A percentile compares a stretch with the other conserved stretches of the same genome.
phyloP scores from a whole-genome alignment of 2,888 invertebrate genomes.

The Linyphia triangularis region DNA sequence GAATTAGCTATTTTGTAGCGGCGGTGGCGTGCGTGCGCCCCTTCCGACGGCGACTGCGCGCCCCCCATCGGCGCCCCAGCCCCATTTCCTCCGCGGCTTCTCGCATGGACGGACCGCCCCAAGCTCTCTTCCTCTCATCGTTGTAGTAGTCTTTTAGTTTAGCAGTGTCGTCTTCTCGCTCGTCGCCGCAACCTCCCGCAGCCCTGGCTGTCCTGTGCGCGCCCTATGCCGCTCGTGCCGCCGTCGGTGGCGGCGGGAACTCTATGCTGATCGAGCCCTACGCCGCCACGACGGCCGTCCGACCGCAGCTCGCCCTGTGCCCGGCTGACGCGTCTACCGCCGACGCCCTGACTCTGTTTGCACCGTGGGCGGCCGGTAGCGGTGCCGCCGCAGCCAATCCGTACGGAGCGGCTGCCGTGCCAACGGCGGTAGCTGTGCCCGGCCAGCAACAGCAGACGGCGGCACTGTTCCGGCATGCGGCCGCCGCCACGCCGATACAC shows the following conservation, averaged over 20 bases:
- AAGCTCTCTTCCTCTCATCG: conserved; percentile 52
- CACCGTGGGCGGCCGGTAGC: conserved; percentile 44
- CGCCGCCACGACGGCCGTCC: conserved; percentile 72
- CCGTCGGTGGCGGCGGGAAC: conserved; percentile 46
- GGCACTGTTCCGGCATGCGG: conserved; percentile 55
- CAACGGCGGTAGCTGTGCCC: conserved; percentile 15
- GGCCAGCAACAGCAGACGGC: conserved; percentile 52
- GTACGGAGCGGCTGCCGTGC: conserved; percentile 46
- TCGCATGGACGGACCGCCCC: conserved; percentile 16
- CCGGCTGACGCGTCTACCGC: conserved; percentile 47
- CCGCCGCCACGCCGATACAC: conserved; percentile 66
- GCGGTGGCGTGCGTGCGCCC: conserved; percentile 2
- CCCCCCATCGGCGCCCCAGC: conserved; percentile 33
- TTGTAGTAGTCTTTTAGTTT: not conserved
- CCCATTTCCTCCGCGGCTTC: conserved; percentile 17
- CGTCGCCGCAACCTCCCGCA: not conserved
- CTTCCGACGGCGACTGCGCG: conserved; percentile 23
- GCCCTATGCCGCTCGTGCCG: conserved; percentile 62
- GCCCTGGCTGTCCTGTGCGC: conserved; percentile 73
- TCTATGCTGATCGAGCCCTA: conserved; percentile 73
- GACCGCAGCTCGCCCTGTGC: conserved; percentile 69
- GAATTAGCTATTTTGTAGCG: conserved; percentile 61
- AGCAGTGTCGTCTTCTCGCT: not conserved
- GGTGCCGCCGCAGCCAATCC: conserved; percentile 39
- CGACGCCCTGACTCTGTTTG: conserved; percentile 55